Evolutionary conservation across 2,113 vertebrate genomes (phyloP).

Genomic region (Nesogale talazaci): DNA sequence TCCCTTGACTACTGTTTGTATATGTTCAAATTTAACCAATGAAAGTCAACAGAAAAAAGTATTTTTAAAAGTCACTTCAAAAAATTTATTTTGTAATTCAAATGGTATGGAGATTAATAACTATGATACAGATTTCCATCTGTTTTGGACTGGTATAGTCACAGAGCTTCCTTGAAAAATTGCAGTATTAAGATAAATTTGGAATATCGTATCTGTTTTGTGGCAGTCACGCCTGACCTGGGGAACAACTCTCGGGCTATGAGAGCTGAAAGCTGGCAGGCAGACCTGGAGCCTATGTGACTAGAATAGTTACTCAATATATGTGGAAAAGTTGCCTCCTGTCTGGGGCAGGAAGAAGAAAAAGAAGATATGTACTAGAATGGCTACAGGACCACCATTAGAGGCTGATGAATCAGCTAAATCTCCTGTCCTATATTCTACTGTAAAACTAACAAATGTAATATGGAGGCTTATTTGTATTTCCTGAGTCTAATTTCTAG

Average conservation of each 20-base stretch:
- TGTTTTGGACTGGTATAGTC: not conserved
- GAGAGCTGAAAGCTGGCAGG: not conserved
- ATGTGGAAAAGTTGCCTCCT: not conserved
- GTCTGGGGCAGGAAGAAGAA: not conserved
- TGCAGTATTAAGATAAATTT: not conserved
- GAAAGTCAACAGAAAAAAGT: too few relatives aligned
- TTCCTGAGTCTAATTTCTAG: not conserved
- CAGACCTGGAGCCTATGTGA: not conserved
- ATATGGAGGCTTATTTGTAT: not conserved
- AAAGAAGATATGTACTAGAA: not conserved
- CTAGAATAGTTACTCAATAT: not conserved
- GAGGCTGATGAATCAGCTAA: not conserved
- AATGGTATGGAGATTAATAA: conserved; percentile 35
- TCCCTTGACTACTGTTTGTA: too few relatives aligned
- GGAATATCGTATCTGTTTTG: not conserved
- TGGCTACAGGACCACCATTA: not conserved
- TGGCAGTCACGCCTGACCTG: not conserved
- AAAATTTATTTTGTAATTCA: conserved; percentile 41
- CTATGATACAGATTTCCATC: not conserved
- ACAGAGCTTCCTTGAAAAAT: conserved; percentile 2
- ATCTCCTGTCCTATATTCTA: not conserved
- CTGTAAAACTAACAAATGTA: not conserved
- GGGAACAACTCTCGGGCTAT: not conserved
- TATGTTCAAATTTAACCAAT: too few relatives aligned
- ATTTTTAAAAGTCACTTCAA: not conserved